These are phyloP conservation scores for Bactericera cockerelli DNA, from an alignment of 1,140 invertebrate genomes.

Conservation along the genomic window DNA sequence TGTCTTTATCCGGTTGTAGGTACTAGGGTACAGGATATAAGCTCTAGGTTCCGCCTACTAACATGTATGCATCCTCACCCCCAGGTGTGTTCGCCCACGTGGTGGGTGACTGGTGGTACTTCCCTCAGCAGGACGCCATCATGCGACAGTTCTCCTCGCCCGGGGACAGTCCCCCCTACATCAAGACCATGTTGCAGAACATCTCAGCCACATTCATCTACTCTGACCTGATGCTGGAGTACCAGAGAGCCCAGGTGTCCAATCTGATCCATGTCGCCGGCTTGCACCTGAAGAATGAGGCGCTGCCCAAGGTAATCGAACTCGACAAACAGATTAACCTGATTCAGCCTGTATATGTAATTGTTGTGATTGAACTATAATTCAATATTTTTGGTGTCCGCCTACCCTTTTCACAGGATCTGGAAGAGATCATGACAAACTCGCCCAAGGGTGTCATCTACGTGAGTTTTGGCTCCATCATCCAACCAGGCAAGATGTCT, in stretches of 20 bases:
- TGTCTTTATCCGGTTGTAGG: no score
- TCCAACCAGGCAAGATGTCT: neutral
- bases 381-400: no score
- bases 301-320: neutral
- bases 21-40: no score
- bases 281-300: slow-evolving; percentile 30
- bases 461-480: slow-evolving; percentile 7
- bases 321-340: no score
- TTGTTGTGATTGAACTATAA: no score
- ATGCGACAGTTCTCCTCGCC: slow-evolving; percentile 28
- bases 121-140: slow-evolving; percentile 21
- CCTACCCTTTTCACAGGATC: neutral
- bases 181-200: slow-evolving; percentile 19
- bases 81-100: neutral
- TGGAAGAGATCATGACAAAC: slow-evolving; percentile 6
- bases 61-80: no score
- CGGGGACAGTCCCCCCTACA: slow-evolving; percentile 16
- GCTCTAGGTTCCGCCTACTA: no score
- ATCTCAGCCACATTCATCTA: slow-evolving; percentile 37
- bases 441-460: neutral
- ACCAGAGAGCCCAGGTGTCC: slow-evolving; percentile 31
- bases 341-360: no score
- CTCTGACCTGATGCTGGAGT: slow-evolving; percentile 35
- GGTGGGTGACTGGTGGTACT: neutral
- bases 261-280: slow-evolving; percentile 40